These are phyloP conservation scores for Hartigia nigra DNA, from an alignment of 2,888 invertebrate species.

Conservation along the genomic window DNA sequence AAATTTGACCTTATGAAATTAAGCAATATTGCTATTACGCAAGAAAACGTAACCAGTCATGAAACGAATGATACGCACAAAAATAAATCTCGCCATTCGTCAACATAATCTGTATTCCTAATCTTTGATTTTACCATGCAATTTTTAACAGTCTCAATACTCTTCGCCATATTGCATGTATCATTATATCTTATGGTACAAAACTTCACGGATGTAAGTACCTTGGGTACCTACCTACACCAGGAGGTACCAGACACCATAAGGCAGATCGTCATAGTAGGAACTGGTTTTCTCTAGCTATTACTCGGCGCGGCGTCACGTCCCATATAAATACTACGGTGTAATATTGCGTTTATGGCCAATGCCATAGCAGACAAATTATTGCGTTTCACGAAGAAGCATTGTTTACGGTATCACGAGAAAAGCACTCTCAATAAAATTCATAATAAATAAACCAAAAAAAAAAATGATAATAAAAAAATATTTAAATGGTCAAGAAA, in stretches of 20 bases:
- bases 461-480: no score
- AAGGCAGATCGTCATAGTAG: conserved; percentile 18
- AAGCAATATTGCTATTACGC: not conserved
- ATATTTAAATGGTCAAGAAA: no score
- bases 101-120: not conserved
- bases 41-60: not conserved
- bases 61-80: not conserved
- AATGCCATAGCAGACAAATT: conserved; percentile 22
- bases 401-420: not conserved
- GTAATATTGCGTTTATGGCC: conserved; percentile 44
- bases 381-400: not conserved
- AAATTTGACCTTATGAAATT: not conserved
- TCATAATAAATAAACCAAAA: not conserved
- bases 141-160: not conserved
- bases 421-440: not conserved
- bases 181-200: not conserved
- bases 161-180: not conserved
- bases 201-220: not conserved
- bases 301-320: conserved; percentile 47
- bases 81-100: not conserved
- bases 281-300: conserved; percentile 52
- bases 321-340: conserved; percentile 43
- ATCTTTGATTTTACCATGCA: not conserved
- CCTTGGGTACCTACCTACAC: not conserved
- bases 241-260: not conserved